Evolutionary conservation across 2,797 vertebrate species (phyloP).

Genomic region (Hydrolagus colliei): DNA sequence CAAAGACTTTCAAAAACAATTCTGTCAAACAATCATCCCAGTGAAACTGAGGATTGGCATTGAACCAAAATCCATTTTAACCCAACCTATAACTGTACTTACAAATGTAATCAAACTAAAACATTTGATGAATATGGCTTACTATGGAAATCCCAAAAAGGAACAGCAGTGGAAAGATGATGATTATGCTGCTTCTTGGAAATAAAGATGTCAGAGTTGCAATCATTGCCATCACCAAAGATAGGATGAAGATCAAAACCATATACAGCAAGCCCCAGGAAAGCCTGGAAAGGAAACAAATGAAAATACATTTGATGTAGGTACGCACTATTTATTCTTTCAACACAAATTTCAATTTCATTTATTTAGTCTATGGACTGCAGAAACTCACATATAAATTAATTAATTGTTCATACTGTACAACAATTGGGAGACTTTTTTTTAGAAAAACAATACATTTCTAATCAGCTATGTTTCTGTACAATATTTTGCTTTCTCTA

Average conservation of each 20-base stretch:
- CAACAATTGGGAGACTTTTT: too few species aligned
- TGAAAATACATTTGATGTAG: background rate
- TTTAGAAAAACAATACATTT: too few species aligned
- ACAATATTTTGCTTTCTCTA: too few species aligned
- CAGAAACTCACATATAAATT: too few species aligned
- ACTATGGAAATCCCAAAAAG: conserved; percentile 92
- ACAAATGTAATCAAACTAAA: background rate
- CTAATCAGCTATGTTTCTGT: too few species aligned
- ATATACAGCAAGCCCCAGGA: conserved; percentile 91
- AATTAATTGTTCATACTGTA: too few species aligned
- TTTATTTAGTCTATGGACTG: too few species aligned
- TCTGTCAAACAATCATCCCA: background rate
- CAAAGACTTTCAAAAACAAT: background rate
- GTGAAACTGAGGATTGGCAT: background rate
- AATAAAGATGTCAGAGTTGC: conserved; percentile 83
- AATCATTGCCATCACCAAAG: conserved; percentile 86
- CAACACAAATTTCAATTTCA: background rate
- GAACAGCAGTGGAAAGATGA: conserved; percentile 87
- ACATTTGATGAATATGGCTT: conserved; percentile 51
- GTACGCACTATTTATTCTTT: conserved; percentile 26
- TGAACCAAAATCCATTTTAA: background rate
- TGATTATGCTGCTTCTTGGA: conserved; percentile 77
- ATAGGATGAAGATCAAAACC: conserved; percentile 81
- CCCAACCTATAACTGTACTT: too few species aligned
- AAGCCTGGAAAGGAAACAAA: conserved; percentile 61